A percentile compares a stretch with the other conserved stretches of the same genome.
These are phyloP conservation scores for Orbicella faveolata DNA, from an alignment of 64 coral and sea anemone genomes.

Conservation along the genomic window DNA sequence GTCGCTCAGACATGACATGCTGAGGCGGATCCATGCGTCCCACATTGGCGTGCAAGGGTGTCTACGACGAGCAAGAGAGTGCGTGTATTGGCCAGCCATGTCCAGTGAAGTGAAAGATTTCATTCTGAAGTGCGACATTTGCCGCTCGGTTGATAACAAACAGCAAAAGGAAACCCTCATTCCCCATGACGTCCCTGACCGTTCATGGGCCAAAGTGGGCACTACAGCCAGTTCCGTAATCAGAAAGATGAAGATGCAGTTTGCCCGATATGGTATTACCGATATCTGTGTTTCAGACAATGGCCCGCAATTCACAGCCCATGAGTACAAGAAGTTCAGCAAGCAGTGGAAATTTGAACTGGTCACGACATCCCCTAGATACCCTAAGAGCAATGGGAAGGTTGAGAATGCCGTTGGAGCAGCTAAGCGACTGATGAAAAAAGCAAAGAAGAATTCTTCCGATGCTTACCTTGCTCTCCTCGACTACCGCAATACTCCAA, in stretches of 20 bases:
- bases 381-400: background rate
- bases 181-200: background rate
- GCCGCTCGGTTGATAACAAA: background rate
- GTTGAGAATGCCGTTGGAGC: background rate
- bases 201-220: background rate
- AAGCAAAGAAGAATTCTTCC: background rate
- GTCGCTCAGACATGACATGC: conserved; percentile 24
- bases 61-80: background rate
- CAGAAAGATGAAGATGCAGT: background rate
- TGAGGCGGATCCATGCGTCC: conserved; percentile 24
- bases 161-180: background rate
- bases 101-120: background rate
- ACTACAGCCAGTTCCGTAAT: too few species aligned
- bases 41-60: conserved; percentile 33
- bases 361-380: background rate
- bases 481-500: background rate
- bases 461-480: too few species aligned
- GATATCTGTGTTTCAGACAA: background rate
- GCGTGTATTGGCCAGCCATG: background rate
- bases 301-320: background rate
- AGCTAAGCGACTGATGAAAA: conserved; percentile 2
- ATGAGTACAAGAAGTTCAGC: background rate
- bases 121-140: too few species aligned
- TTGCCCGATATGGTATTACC: conserved; percentile 1
- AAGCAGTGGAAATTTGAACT: background rate